Evolutionary conservation across 2,888 invertebrate genomes (phyloP), one percentile per base, ranked within the genome.

Genomic region (Agonopterix heracliana): DNA sequence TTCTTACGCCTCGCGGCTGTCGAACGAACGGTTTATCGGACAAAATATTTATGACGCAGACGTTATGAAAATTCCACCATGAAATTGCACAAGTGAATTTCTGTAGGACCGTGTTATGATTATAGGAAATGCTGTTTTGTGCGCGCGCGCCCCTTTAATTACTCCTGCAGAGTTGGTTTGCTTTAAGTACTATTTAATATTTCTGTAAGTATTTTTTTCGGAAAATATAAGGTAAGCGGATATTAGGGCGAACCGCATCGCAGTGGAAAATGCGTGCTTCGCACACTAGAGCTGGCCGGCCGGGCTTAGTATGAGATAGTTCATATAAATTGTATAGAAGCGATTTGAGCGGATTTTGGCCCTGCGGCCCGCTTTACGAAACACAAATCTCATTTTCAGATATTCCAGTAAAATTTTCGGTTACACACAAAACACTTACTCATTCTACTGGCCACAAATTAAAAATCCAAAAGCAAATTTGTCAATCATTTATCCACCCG

Each of bases 1-100:
- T 92, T 92, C 92, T 92, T 92, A 90, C 88, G 89, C 89, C 86
- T 87, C 85, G 85, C 83, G 88, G 86, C 88, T 86, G 87, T 87
- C 88, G 89, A 87, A 87, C 86, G 81, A 84, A 89, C 84, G 85
- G 84, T 87, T 87, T 88, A 88, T 88, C 89, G 88, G 88, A 86
- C 88, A 81, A 88, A 88, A 86, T 88, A 86, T 87, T 87, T 87
- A 87, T 84, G 83, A 81, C 80, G 81, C 71, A 79, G 78, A 76
- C 78, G 71, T 73, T 74, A 81, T 80, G 78, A 68, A 84, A 84
- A 82, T 84, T 81, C 80, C 76, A 65, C 74, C 74, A 75, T 75
- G 74, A 73, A 81, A 83, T 81, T 74, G 78, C 75, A 74, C 69
- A 66, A 71, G 74, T 71, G 74, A 47, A 75, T 68, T 74, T 68